These are phyloP conservation scores for Gracilinanus agilis DNA, from an alignment of 2,113 vertebrate species.

Conservation along the genomic window DNA sequence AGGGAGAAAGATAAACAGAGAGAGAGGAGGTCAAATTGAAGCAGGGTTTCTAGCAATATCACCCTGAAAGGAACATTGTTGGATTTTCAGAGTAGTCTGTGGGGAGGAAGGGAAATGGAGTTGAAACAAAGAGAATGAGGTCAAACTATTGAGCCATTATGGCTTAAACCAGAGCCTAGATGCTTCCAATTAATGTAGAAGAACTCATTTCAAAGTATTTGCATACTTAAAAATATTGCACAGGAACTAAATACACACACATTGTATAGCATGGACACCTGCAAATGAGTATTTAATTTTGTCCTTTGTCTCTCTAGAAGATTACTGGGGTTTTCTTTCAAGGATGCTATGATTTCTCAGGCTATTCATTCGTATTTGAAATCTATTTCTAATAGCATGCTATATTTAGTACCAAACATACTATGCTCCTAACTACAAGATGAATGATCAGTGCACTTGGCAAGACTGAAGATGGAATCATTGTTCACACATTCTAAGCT, in stretches of 20 bases:
- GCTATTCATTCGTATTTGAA: not conserved
- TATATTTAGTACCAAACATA: not conserved
- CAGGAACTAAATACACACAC: not conserved
- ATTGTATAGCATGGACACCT: not conserved
- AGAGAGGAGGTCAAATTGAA: constrained; percentile 69
- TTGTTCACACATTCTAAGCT: not conserved
- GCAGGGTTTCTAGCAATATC: constrained; percentile 43
- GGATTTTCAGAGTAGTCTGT: constrained; percentile 13
- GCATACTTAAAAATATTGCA: constrained; percentile 20
- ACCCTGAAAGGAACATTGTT: constrained; percentile 39
- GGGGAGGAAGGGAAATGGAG: constrained; percentile 58
- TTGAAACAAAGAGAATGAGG: constrained; percentile 59
- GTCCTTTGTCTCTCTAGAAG: constrained; percentile 44
- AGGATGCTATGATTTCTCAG: not conserved
- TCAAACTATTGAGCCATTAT: not conserved
- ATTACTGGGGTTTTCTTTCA: constrained; percentile 1
- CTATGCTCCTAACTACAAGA: not conserved
- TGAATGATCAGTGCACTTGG: not conserved
- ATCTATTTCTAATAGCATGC: not conserved
- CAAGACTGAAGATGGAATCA: not conserved
- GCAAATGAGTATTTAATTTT: not conserved
- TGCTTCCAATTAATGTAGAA: constrained; percentile 40
- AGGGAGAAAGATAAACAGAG: not conserved
- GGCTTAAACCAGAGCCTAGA: constrained; percentile 54
- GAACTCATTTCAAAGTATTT: constrained; percentile 39